Evolutionary conservation across 2,797 vertebrate species (phyloP).

Genomic region (Toxotes lorentzi): DNA sequence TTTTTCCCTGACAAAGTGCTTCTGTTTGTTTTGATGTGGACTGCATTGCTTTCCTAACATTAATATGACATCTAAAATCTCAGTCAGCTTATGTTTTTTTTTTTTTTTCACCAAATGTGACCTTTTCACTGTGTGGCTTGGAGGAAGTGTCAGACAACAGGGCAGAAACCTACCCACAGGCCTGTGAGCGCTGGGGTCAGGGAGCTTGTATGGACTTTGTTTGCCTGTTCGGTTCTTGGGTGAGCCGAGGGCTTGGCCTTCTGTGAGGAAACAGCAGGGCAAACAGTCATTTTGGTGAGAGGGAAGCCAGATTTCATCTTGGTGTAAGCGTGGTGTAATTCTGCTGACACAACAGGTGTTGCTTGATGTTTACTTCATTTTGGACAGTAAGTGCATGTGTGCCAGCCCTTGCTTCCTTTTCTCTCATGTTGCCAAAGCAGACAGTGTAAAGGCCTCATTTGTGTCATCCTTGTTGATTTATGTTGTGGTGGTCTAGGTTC

Average conservation of each 20-base stretch:
- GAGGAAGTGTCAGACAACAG: constrained; percentile 63
- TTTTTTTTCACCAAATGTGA: constrained; percentile 76
- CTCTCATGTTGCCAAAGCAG: constrained; percentile 69
- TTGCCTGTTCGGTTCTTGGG: constrained; percentile 85
- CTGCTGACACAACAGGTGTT: constrained; percentile 59
- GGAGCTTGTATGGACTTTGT: constrained; percentile 84
- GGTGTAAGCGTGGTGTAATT: constrained; percentile 52
- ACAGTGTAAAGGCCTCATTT: constrained; percentile 86
- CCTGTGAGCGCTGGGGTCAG: constrained; percentile 86
- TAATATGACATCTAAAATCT: not conserved
- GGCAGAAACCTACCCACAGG: constrained; percentile 86
- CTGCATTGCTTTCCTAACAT: not conserved
- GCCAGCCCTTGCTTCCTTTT: constrained; percentile 43
- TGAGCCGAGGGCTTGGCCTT: constrained; percentile 82
- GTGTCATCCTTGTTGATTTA: constrained; percentile 44
- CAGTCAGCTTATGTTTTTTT: not conserved
- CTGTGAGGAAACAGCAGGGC: constrained; percentile 87
- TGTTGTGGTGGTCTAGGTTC: constrained; percentile 20
- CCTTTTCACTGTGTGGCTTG: constrained; percentile 83
- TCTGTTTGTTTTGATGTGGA: not conserved
- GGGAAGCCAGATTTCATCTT: constrained; percentile 70
- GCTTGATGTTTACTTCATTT: constrained; percentile 50
- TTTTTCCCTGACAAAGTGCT: not conserved
- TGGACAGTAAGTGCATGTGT: constrained; percentile 38
- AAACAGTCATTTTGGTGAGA: constrained; percentile 79